Evolutionary conservation across 2,797 vertebrate genomes (phyloP).

Genomic region (Paguma larvata): DNA sequence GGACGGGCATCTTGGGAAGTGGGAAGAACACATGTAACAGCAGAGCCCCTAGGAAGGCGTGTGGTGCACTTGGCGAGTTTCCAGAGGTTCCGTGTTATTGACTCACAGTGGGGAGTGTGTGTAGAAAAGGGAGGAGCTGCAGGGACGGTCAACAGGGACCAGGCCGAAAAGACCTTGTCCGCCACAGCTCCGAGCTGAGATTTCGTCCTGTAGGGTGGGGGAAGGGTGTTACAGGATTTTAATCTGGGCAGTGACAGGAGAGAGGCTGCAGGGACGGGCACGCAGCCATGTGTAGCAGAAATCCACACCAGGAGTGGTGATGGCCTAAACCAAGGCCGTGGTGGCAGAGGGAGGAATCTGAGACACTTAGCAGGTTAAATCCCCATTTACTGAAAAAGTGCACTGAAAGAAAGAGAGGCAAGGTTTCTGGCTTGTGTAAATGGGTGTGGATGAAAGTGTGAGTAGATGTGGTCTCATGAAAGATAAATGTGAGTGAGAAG

Average conservation of each 20-base stretch:
- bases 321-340: background rate
- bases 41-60: background rate
- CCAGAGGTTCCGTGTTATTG: background rate
- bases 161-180: background rate
- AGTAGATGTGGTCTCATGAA: constrained; percentile 4
- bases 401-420: background rate
- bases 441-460: background rate
- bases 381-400: background rate
- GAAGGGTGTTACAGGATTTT: background rate
- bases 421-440: background rate
- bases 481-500: background rate
- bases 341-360: background rate
- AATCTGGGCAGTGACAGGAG: background rate
- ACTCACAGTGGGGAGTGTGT: background rate
- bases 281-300: background rate
- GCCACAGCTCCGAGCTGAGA: background rate
- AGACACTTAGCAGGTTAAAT: background rate
- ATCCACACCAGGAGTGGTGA: background rate
- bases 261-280: background rate
- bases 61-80: background rate
- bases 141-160: background rate
- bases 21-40: background rate
- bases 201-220: background rate
- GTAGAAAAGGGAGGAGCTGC: background rate
- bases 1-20: too few species aligned